Percentiles rank a stretch among this genome's conserved stretches.
These are phyloP conservation scores for Aphis craccivora DNA, from an alignment of 1,140 invertebrate genomes.

Conservation along the genomic window DNA sequence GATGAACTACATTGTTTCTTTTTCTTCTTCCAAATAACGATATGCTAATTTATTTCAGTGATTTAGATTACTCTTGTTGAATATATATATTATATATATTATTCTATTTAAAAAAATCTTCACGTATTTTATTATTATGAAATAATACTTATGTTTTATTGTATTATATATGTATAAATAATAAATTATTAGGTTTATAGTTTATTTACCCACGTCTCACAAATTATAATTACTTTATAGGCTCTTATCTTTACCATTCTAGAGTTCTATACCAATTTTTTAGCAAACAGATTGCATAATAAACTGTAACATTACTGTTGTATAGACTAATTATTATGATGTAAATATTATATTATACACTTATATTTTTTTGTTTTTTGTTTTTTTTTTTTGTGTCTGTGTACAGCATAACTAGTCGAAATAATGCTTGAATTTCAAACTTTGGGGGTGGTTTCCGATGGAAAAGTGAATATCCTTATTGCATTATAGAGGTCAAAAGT, in stretches of 20 bases:
- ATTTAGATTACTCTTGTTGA: neutral
- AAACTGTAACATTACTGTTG: too few relatives aligned
- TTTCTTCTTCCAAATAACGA: neutral
- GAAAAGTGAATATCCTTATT: too few relatives aligned
- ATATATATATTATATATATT: neutral
- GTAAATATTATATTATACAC: too few relatives aligned
- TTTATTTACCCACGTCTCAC: neutral
- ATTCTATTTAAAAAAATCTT: neutral
- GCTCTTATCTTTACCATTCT: neutral
- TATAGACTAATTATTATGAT: neutral
- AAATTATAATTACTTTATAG: neutral
- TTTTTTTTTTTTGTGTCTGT: too few relatives aligned
- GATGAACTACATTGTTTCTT: neutral
- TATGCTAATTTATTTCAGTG: neutral
- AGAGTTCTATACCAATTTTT: neutral
- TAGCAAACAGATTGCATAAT: neutral
- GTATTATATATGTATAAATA: neutral
- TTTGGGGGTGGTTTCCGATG: too few relatives aligned
- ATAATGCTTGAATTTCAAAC: too few relatives aligned
- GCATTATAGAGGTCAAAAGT: too few relatives aligned
- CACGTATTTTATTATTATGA: neutral
- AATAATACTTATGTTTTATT: neutral
- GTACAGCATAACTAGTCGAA: too few relatives aligned
- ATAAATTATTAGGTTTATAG: neutral
- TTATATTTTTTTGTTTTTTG: too few relatives aligned